Base-by-base conservation (phyloP, 2,888 invertebrate genomes). In the Lithosia quadra region DNA sequence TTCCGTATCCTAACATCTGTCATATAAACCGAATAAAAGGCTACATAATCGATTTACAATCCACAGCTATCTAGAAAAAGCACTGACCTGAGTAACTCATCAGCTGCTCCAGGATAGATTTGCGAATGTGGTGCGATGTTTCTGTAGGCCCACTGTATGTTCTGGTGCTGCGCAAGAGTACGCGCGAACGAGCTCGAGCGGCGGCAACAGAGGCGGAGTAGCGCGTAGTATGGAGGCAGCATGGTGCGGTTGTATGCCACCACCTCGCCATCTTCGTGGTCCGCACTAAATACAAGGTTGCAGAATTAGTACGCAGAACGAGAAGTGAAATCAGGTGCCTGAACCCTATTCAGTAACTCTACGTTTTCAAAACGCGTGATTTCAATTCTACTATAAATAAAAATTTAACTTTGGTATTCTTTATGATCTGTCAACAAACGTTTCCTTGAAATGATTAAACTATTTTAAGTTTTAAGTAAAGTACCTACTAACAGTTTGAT, bases 71-170 rank as follows among this genome's bases (percentile, higher is more conserved):
- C 10, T 1, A 9, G 7, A 2, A 56, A 56, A 10, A 56, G 28
- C 21, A 63, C 63, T 34, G 11, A 65, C 65, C 65, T 65, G 39
- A 65, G 65, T 21, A 65, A 43, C 43, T 99, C 99, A 80, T 99
- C 99, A 0, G 99, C 98, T 22, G 99, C 99, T 74, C 97, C 97
- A 22, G 98, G 97, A 94, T 99, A 99, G 82, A 99, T 97, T 28
- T 98, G 98, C 9, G 98, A 98, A 92, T 98, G 98, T n/a, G 99
- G 98, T 43, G 98, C 98, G 76, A 99, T 99, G 91, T 99, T 99
- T 86, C 99, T 97, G 91, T 99, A 99, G 34, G 99, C 99, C 99
- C 99, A 99, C 88, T 98, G 98, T 58, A 99, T 96, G 95, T 99
- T 99, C 92, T 99, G 99, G 93, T 99, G 99, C 79, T 97, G 97